Conservation (phyloP, 2,113 vertebrate genomes). For the Tragelaphus imberbis region DNA sequence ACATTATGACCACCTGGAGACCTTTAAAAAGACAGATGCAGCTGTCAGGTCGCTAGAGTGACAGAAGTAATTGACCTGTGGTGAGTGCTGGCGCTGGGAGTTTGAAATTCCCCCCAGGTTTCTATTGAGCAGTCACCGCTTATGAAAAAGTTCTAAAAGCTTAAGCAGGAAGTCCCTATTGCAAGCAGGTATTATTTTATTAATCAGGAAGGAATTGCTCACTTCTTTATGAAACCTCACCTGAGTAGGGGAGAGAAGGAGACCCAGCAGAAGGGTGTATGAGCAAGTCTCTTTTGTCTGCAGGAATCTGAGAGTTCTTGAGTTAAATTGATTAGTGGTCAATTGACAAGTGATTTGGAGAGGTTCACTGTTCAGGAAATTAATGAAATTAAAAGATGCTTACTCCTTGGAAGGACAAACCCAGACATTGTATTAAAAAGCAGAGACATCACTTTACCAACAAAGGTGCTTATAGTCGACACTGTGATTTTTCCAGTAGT, state of each 20-base stretch:
- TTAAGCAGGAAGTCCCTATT: constrained; percentile 18
- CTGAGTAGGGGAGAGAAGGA: background rate
- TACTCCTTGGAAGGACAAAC: background rate
- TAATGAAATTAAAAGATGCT: background rate
- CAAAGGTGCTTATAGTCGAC: background rate
- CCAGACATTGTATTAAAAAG: background rate
- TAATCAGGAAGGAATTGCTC: constrained; percentile 47
- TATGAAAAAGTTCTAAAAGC: constrained; percentile 29
- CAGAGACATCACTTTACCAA: background rate
- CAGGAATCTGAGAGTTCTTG: background rate
- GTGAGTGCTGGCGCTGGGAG: background rate
- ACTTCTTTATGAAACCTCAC: constrained; percentile 22
- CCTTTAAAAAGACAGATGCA: background rate
- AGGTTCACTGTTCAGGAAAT: background rate
- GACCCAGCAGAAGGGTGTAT: background rate
- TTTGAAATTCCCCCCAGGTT: constrained; percentile 7
- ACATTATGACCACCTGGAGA: background rate
- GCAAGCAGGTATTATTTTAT: constrained; percentile 44
- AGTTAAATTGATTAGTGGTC: background rate
- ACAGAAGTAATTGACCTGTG: background rate
- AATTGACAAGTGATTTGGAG: background rate
- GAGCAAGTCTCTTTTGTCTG: background rate
- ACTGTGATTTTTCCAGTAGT: background rate
- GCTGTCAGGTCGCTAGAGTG: background rate
- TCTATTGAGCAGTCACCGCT: constrained; percentile 31